A percentile compares a stretch with the other conserved stretches of the same genome.
Evolutionary conservation across 1,140 invertebrate genomes (phyloP).

Genomic region (Drosophila erecta): DNA sequence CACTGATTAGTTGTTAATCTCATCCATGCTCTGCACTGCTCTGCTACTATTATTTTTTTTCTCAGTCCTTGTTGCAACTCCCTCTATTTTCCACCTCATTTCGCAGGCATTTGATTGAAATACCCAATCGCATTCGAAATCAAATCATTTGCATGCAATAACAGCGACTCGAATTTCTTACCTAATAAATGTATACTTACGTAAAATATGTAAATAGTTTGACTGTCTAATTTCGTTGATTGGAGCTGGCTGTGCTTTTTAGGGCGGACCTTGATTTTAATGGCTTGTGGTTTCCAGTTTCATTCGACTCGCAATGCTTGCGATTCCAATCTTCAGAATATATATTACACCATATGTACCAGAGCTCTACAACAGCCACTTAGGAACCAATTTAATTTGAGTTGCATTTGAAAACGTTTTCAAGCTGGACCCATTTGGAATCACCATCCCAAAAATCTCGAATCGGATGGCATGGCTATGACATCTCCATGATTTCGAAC

Average conservation of each 20-base stretch:
- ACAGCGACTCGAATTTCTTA: constrained; percentile 61
- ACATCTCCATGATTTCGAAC: background rate
- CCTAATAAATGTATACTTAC: constrained; percentile 67
- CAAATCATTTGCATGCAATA: constrained; percentile 55
- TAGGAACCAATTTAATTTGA: no score
- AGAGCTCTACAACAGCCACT: no score
- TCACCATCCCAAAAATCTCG: no score
- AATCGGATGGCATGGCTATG: no score
- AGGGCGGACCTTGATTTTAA: background rate
- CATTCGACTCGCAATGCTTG: background rate
- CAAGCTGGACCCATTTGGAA: no score
- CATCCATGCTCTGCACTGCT: constrained; percentile 28
- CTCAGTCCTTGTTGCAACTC: background rate
- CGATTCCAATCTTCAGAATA: background rate
- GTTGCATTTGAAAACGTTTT: no score
- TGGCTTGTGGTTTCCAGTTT: no score
- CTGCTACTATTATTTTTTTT: constrained; percentile 6
- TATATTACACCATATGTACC: no score
- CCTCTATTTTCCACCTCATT: constrained; percentile 29
- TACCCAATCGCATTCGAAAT: constrained; percentile 28
- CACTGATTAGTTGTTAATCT: constrained; percentile 79
- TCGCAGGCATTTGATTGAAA: constrained; percentile 29
- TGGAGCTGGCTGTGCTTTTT: background rate
- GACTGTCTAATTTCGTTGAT: constrained; percentile 17
- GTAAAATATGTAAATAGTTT: constrained; percentile 69